Percentiles rank a stretch among this genome's conserved stretches.
Evolutionary conservation across 2,888 invertebrate genomes (phyloP).

Genomic region (Drosophila nr. perissopoda): DNA sequence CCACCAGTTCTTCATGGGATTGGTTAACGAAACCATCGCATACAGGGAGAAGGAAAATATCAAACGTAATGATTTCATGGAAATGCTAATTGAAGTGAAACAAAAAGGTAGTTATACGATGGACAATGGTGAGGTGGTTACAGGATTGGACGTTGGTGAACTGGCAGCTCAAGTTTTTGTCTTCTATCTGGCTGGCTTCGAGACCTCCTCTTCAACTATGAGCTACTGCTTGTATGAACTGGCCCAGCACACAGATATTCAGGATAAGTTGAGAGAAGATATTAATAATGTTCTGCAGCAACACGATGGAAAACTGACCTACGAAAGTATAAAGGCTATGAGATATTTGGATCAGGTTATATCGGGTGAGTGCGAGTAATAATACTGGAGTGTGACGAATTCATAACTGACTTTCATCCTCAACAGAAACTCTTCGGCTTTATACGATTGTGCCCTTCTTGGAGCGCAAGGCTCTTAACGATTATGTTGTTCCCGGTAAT

Average conservation of each 20-base stretch:
- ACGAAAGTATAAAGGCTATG: slow-evolving; percentile 83
- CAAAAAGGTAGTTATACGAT: slow-evolving; percentile 62
- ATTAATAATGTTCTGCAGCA: slow-evolving; percentile 82
- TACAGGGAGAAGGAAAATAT: slow-evolving; percentile 82
- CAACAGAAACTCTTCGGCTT: slow-evolving; percentile 86
- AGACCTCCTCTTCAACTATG: slow-evolving; percentile 86
- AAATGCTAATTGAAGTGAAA: slow-evolving; percentile 85
- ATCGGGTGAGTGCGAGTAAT: slow-evolving; percentile 78
- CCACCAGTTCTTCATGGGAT: slow-evolving; percentile 78
- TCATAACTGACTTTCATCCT: neutral
- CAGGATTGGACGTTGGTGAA: slow-evolving; percentile 82
- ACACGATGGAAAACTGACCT: slow-evolving; percentile 84
- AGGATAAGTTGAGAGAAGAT: slow-evolving; percentile 85
- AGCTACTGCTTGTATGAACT: slow-evolving; percentile 86
- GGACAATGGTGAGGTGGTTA: slow-evolving; percentile 72
- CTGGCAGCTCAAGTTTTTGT: slow-evolving; percentile 86
- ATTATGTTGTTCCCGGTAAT: slow-evolving; percentile 86
- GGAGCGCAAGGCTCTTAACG: slow-evolving; percentile 85
- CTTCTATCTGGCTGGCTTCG: slow-evolving; percentile 86
- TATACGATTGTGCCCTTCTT: slow-evolving; percentile 86
- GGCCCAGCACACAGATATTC: slow-evolving; percentile 85
- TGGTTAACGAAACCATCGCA: slow-evolving; percentile 83
- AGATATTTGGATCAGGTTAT: slow-evolving; percentile 85
- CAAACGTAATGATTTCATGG: slow-evolving; percentile 86
- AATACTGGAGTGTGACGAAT: neutral